These are phyloP conservation scores for Phengaris alcon DNA, from an alignment of 2,888 invertebrate genomes.

Conservation along the genomic window DNA sequence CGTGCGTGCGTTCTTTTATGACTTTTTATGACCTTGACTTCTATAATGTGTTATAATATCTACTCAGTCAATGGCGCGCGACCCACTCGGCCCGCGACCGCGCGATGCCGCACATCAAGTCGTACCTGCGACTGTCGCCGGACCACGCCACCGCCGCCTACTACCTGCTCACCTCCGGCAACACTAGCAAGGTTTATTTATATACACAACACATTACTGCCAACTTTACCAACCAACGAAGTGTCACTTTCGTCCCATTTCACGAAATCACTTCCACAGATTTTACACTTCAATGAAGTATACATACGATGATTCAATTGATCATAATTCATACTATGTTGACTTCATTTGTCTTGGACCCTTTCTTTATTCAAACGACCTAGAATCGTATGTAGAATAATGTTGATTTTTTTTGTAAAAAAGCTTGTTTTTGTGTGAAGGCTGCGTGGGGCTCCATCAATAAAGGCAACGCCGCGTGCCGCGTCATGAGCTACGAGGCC, in stretches of 20 bases:
- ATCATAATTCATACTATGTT: too few relatives aligned
- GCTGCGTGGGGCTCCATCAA: constrained; percentile 93
- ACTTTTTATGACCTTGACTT: background rate
- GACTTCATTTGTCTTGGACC: too few relatives aligned
- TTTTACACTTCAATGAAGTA: too few relatives aligned
- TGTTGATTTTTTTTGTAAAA: background rate
- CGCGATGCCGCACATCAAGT: constrained; percentile 98
- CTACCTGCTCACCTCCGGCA: constrained; percentile 94
- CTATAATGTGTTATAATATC: background rate
- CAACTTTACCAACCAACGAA: too few relatives aligned
- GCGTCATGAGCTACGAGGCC: constrained; percentile 93
- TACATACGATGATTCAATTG: too few relatives aligned
- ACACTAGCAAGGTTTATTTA: constrained; percentile 88
- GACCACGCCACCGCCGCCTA: constrained; percentile 84
- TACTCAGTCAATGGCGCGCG: constrained; percentile 89
- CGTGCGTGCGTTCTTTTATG: too few relatives aligned
- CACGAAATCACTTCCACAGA: too few relatives aligned
- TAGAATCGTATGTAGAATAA: background rate
- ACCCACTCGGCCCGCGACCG: constrained; percentile 82
- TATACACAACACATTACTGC: too few relatives aligned
- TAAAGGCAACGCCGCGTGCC: constrained; percentile 77
- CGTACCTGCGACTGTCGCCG: constrained; percentile 88
- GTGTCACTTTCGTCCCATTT: too few relatives aligned
- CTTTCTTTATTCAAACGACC: too few relatives aligned
- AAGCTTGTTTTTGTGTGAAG: background rate